Percentiles rank a stretch among this genome's conserved stretches.
Evolutionary conservation across 2,888 invertebrate species (phyloP).

Genomic region (Ormyrus nitidulus): DNA sequence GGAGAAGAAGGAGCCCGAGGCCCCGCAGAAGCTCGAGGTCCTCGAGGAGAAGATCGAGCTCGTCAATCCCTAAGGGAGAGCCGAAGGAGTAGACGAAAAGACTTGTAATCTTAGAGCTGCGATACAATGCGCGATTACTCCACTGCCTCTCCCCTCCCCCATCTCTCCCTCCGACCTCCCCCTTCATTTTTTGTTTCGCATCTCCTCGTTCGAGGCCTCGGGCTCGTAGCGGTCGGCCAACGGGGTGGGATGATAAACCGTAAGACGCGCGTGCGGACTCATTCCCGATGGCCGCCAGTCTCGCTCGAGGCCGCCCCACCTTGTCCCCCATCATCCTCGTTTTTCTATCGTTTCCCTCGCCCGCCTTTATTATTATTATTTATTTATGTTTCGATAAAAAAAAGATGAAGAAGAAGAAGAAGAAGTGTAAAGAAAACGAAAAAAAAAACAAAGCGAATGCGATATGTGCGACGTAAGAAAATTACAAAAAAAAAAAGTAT

Average conservation of each 20-base stretch:
- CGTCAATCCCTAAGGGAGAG: constrained; percentile 22
- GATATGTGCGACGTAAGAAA: constrained; percentile 53
- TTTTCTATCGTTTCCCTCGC: not conserved
- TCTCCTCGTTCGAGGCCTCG: constrained; percentile 51
- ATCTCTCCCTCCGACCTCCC: not conserved
- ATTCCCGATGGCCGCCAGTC: constrained; percentile 46
- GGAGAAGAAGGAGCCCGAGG: constrained; percentile 17
- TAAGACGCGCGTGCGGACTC: constrained; percentile 38
- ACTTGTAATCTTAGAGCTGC: constrained; percentile 24
- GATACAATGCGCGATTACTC: constrained; percentile 41
- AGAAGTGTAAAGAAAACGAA: constrained; percentile 36
- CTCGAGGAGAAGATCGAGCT: constrained; percentile 42
- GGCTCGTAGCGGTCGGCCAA: constrained; percentile 67
- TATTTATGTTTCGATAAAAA: constrained; percentile 33
- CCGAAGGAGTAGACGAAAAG: not conserved
- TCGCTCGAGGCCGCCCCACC: constrained; percentile 32
- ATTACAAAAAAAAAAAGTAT: constrained; percentile 59
- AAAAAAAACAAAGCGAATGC: constrained; percentile 42
- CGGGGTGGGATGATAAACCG: constrained; percentile 61
- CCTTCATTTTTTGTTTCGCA: not conserved
- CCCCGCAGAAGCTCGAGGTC: constrained; percentile 18
- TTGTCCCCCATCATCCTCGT: not conserved
- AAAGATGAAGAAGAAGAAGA: constrained; percentile 44
- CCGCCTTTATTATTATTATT: constrained; percentile 23
- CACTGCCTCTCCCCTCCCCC: not conserved